Conservation (phyloP, 1,140 invertebrate genomes). For the Tetramorium simillimum region DNA sequence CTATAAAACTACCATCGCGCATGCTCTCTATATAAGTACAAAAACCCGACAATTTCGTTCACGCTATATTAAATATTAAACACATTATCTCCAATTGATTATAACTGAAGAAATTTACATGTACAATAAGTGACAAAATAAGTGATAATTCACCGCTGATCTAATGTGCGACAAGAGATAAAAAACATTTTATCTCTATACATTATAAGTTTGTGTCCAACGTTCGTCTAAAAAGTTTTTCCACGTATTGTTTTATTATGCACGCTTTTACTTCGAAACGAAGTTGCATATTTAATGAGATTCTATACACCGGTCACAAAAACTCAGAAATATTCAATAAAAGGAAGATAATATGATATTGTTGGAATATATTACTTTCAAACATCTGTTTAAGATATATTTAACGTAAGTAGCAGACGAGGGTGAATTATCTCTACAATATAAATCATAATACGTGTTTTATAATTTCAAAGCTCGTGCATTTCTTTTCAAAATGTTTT, state of each 20-base stretch:
- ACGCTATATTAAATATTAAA: constrained; percentile 25
- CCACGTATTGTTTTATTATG: background rate
- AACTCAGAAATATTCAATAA: no score
- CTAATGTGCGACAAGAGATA: background rate
- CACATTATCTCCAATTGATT: background rate
- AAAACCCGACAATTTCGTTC: background rate
- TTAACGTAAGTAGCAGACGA: no score
- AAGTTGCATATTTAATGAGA: background rate
- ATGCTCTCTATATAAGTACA: background rate
- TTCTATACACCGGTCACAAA: background rate
- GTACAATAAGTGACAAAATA: background rate
- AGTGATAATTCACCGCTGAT: no score
- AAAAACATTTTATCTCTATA: background rate
- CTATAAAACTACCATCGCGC: background rate
- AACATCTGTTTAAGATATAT: no score
- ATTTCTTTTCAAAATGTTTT: no score
- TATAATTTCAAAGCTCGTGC: no score
- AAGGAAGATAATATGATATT: background rate
- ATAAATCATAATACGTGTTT: no score
- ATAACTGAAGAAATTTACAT: background rate
- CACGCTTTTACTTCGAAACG: background rate
- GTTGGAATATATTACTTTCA: no score
- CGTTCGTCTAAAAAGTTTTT: background rate
- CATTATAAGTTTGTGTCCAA: no score
- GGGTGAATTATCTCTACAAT: no score